phyloP scores from a whole-genome alignment of 2,797 vertebrate genomes.

The Alauda arvensis region DNA sequence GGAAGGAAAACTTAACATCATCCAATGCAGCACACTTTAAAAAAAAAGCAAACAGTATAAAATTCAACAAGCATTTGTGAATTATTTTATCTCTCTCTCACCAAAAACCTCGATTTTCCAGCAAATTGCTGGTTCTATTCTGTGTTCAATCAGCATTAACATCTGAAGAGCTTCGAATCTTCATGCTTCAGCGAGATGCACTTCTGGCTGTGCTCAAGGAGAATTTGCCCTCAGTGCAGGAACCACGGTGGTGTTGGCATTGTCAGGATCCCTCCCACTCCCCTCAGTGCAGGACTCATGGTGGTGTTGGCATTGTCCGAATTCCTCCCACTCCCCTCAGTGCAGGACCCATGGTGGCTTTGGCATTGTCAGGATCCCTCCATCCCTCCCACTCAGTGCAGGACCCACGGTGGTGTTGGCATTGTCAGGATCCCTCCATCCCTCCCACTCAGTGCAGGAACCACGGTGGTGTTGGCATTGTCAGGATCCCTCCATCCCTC shows the following conservation, averaged over 20 bases:
- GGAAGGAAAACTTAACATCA: background rate
- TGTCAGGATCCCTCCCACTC: background rate
- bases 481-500: no score
- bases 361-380: background rate
- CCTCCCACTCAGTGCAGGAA: background rate
- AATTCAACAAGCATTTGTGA: background rate
- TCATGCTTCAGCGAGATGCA: background rate
- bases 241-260: fast-evolving
- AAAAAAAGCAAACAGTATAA: background rate
- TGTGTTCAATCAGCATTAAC: background rate
- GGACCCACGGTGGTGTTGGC: fast-evolving
- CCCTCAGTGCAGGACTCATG: background rate
- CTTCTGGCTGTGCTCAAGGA: background rate
- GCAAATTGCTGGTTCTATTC: background rate
- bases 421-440: background rate
- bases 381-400: background rate
- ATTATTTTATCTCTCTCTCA: background rate
- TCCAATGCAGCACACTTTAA: background rate
- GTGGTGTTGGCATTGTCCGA: no score
- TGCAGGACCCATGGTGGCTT: fast-evolving
- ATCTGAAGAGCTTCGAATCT: background rate
- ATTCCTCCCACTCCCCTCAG: background rate
- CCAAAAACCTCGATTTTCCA: background rate
- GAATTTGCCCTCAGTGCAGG: background rate
- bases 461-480: no score